Evolutionary conservation across 2,113 vertebrate species (phyloP).

Genomic region (Lonchura striata): DNA sequence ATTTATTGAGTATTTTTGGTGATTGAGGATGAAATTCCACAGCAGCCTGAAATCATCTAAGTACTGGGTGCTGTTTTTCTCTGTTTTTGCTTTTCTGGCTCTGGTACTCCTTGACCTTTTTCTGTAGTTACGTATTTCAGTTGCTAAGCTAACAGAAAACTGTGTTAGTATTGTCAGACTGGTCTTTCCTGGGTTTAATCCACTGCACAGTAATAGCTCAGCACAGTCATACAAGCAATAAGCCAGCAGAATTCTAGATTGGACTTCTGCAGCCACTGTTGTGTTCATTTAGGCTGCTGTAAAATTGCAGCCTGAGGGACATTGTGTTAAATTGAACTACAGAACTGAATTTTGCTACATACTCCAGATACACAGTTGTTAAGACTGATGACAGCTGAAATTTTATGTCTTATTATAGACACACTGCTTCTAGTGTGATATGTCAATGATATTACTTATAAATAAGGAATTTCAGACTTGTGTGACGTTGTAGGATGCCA

Average conservation of each 20-base stretch:
- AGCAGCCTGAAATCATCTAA: neutral
- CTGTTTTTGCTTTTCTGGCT: neutral
- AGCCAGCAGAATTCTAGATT: neutral
- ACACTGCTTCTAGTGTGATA: neutral
- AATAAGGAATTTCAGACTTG: neutral
- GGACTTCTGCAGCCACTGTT: neutral
- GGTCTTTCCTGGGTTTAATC: neutral
- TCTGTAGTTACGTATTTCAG: neutral
- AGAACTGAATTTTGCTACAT: neutral
- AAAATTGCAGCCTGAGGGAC: neutral
- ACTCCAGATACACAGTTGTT: neutral
- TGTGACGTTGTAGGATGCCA: neutral
- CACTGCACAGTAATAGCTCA: neutral
- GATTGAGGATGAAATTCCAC: neutral
- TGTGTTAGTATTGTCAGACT: neutral
- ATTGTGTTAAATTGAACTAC: neutral
- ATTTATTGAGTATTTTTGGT: neutral
- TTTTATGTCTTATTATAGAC: neutral
- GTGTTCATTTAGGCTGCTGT: neutral
- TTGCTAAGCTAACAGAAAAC: neutral
- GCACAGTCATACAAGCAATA: neutral
- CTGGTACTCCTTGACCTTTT: neutral
- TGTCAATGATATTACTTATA: neutral
- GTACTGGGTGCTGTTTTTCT: neutral
- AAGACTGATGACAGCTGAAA: neutral